Conservation (phyloP, 1,140 invertebrate genomes). For the Telenomus remus region DNA sequence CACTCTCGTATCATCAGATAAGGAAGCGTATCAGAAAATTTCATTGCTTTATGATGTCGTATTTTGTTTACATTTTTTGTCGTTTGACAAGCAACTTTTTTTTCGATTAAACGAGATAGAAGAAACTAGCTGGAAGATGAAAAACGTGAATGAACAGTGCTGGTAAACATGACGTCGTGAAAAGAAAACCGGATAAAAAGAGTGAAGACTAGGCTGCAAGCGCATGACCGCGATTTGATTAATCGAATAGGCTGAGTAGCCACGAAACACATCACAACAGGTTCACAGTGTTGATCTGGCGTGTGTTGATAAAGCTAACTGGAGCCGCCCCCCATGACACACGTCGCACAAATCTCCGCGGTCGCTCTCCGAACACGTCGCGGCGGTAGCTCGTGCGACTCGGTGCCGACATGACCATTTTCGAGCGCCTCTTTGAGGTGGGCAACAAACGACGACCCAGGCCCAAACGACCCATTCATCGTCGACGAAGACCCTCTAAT, state of each 20-base stretch:
- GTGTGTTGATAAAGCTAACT: slow-evolving; percentile 50
- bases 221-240: slow-evolving; percentile 32
- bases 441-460: slow-evolving; percentile 35
- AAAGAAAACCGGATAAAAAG: slow-evolving; percentile 7
- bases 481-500: slow-evolving; percentile 36
- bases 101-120: not conserved
- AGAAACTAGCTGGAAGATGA: not conserved
- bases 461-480: slow-evolving; percentile 32
- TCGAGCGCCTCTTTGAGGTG: slow-evolving; percentile 55
- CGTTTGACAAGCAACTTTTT: not conserved
- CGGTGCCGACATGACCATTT: slow-evolving; percentile 56
- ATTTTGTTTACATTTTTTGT: not conserved
- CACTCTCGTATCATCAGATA: slow-evolving; percentile 11
- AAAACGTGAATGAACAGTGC: not conserved
- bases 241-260: slow-evolving; percentile 40
- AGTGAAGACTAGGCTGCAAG: slow-evolving; percentile 9
- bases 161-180: not conserved
- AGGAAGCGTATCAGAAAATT: not conserved
- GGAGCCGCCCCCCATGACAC: slow-evolving; percentile 57
- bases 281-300: slow-evolving; percentile 44
- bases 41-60: not conserved
- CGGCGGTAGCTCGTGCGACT: not conserved
- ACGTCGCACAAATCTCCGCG: slow-evolving; percentile 24
- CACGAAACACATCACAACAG: slow-evolving; percentile 45
- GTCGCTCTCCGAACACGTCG: slow-evolving; percentile 6